These are phyloP conservation scores for Neoniphon sammara DNA, from an alignment of 2,797 vertebrate species.

Conservation along the genomic window DNA sequence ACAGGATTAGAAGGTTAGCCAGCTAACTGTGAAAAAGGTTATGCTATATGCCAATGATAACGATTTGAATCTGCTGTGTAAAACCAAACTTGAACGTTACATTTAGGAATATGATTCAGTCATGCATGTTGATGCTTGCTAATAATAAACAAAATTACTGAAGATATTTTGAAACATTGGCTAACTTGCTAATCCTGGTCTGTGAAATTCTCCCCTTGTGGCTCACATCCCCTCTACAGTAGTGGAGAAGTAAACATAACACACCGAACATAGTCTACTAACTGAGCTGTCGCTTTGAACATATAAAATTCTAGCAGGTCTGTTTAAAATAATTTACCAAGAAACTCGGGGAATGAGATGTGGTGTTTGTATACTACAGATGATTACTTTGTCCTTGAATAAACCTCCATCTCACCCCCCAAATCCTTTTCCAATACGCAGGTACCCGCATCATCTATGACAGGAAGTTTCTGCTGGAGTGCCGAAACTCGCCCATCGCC, in stretches of 20 bases:
- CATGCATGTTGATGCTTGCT: no score
- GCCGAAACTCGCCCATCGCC: constrained; percentile 90
- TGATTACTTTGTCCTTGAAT: constrained; percentile 1
- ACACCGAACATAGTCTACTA: not conserved
- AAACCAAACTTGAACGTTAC: no score
- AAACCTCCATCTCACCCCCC: not conserved
- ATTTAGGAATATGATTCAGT: no score
- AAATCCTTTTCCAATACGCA: constrained; percentile 59
- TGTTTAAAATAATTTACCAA: not conserved
- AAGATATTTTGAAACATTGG: no score
- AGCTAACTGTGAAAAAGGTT: no score
- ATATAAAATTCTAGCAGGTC: not conserved
- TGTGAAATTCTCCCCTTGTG: no score
- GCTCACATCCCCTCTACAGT: not conserved
- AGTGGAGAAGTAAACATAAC: not conserved
- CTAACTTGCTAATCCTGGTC: no score
- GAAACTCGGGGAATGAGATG: not conserved
- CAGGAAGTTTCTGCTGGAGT: constrained; percentile 93
- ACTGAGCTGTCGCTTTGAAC: not conserved
- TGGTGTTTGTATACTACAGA: not conserved
- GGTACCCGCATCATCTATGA: constrained; percentile 94
- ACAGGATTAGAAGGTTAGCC: no score
- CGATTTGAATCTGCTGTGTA: no score
- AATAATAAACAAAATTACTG: no score
- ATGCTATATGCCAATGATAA: no score